Evolutionary conservation across 2,797 vertebrate genomes (phyloP).

Genomic region (Emys orbicularis): DNA sequence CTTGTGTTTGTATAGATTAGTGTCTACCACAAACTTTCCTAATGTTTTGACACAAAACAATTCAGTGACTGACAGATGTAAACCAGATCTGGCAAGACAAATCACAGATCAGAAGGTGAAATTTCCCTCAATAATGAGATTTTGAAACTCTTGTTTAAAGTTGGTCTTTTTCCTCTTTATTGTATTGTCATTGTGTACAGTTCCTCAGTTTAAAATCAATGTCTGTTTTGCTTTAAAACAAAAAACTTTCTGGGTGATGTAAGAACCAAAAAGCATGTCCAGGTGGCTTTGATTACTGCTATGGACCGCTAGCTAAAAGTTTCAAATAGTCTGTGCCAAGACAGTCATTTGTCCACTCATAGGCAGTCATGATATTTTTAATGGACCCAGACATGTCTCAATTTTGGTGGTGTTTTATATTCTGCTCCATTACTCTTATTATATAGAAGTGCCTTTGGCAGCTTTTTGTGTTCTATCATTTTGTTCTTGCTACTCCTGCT

Average conservation of each 20-base stretch:
- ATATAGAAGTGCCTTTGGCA: not conserved
- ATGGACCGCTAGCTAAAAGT: not conserved
- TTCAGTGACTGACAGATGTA: not conserved
- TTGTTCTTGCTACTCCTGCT: conserved; percentile 31
- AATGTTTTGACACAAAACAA: not conserved
- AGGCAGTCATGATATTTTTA: not conserved
- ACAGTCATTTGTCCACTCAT: not conserved
- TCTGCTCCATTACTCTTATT: not conserved
- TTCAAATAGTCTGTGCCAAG: conserved; percentile 15
- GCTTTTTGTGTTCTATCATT: not conserved
- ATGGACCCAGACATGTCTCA: not conserved
- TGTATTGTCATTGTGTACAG: not conserved
- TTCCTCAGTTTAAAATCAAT: conserved; percentile 40
- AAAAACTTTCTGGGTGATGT: not conserved
- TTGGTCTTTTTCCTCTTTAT: not conserved
- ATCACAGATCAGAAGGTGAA: not conserved
- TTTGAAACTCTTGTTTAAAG: not conserved
- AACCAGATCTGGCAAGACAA: conserved; percentile 4
- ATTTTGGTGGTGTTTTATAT: conserved; percentile 32
- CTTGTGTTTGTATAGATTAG: not conserved
- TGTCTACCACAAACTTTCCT: not conserved
- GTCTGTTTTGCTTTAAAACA: not conserved
- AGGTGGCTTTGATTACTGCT: conserved; percentile 13
- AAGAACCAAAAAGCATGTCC: not conserved
- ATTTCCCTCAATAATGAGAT: not conserved